Conservation (phyloP, 2,888 invertebrate genomes). For the Carterocephalus palaemon region DNA sequence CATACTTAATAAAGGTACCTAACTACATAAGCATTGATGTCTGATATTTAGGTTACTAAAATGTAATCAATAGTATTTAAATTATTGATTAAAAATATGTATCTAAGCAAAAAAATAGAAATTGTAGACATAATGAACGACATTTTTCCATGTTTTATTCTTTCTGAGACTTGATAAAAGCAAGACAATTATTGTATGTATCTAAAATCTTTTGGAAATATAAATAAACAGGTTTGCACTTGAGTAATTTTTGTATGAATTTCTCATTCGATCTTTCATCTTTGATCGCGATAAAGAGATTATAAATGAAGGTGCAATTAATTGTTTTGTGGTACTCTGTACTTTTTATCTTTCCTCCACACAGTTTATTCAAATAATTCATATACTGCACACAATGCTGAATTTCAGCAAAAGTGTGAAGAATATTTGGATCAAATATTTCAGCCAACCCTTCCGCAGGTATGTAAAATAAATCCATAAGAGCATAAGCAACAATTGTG, state of each 20-base stretch:
- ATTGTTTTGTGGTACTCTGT: conserved; percentile 36
- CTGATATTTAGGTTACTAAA: no score
- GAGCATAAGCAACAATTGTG: conserved; percentile 21
- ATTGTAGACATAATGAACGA: no score
- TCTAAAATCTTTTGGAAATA: conserved; percentile 26
- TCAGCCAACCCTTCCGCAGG: conserved; percentile 17
- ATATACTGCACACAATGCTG: conserved; percentile 45
- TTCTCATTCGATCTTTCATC: conserved; percentile 19
- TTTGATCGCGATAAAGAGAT: conserved; percentile 30
- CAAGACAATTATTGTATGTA: conserved; percentile 4
- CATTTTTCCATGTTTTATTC: background rate
- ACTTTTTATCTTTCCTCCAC: conserved; percentile 32
- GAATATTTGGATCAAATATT: conserved; percentile 28
- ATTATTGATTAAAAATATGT: no score
- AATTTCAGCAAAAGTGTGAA: conserved; percentile 43
- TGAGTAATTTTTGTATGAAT: conserved; percentile 27
- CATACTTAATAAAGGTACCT: no score
- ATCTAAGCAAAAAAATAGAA: no score
- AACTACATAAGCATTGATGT: no score
- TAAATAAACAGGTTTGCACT: conserved; percentile 24
- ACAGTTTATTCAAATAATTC: conserved; percentile 43
- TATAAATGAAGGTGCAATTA: conserved; percentile 42
- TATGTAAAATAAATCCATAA: conserved; percentile 32
- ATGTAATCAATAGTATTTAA: no score
- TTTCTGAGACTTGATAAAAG: background rate